Percentiles rank a stretch among this genome's conserved stretches.
These are phyloP conservation scores for Goniozus legneri DNA, from an alignment of 1,140 invertebrate genomes.

Conservation along the genomic window DNA sequence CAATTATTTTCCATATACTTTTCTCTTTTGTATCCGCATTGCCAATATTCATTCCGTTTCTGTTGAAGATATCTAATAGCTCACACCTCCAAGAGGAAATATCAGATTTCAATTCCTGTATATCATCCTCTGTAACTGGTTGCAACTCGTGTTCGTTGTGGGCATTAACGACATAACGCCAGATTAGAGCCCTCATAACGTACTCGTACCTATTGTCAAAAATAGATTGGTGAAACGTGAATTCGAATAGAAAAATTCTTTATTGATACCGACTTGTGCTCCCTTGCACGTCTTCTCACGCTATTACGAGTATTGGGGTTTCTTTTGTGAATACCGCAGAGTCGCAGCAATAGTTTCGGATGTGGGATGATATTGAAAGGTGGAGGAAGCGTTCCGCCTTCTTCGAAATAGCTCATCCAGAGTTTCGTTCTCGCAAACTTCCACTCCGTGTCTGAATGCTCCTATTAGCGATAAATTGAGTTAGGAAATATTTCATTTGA, in stretches of 20 bases:
- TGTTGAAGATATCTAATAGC: constrained; percentile 77
- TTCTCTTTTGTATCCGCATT: constrained; percentile 67
- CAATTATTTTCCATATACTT: constrained; percentile 56
- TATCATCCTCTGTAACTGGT: constrained; percentile 84
- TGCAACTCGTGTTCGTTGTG: constrained; percentile 73
- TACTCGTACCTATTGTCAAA: constrained; percentile 60
- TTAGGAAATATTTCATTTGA: background rate
- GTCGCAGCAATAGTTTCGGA: constrained; percentile 65
- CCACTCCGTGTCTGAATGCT: constrained; percentile 85
- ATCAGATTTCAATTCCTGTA: constrained; percentile 90
- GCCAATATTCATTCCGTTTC: constrained; percentile 75
- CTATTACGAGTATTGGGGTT: constrained; percentile 60
- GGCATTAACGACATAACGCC: constrained; percentile 78
- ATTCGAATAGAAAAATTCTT: background rate
- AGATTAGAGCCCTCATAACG: constrained; percentile 79
- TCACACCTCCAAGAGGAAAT: constrained; percentile 79
- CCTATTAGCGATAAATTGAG: constrained; percentile 49
- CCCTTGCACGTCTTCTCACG: constrained; percentile 50
- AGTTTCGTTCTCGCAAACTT: constrained; percentile 85
- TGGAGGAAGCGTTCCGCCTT: constrained; percentile 75
- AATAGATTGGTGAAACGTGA: background rate
- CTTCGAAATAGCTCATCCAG: constrained; percentile 90
- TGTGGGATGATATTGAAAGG: constrained; percentile 83
- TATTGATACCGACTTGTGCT: constrained; percentile 35
- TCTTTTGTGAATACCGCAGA: constrained; percentile 66